Evolutionary conservation across 2,888 invertebrate species (phyloP).

Genomic region (Octonoba sinensis): DNA sequence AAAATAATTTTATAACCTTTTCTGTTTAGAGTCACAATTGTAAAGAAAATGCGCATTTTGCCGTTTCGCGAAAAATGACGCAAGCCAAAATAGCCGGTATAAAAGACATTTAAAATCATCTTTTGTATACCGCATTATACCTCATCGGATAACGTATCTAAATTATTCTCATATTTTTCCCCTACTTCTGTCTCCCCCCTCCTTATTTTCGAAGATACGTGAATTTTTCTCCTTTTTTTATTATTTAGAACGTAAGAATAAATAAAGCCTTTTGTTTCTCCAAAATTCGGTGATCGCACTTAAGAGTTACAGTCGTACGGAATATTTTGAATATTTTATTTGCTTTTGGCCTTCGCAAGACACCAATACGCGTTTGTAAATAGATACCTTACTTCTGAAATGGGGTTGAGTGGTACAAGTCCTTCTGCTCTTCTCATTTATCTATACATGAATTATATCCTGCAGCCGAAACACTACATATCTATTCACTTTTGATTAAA

Average conservation of each 20-base stretch:
- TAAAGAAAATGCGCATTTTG: conserved; percentile 52
- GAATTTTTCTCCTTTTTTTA: conserved; percentile 12
- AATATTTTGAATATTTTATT: conserved; percentile 57
- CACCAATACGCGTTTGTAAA: conserved; percentile 22
- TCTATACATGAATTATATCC: too few relatives aligned
- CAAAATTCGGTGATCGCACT: conserved; percentile 46
- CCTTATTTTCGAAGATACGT: conserved; percentile 1
- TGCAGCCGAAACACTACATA: too few relatives aligned
- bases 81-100: conserved; percentile 37
- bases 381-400: conserved; percentile 6
- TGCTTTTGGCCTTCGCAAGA: conserved; percentile 31
- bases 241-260: conserved; percentile 44
- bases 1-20: conserved; percentile 60
- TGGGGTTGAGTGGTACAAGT: too few relatives aligned
- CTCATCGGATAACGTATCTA: conserved; percentile 43
- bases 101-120: conserved; percentile 59
- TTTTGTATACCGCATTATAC: conserved; percentile 48
- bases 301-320: conserved; percentile 47
- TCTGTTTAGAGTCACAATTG: conserved; percentile 56
- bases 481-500: too few relatives aligned
- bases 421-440: too few relatives aligned
- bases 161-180: conserved; percentile 40
- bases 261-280: conserved; percentile 48
- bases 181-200: conserved; percentile 3
- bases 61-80: conserved; percentile 35